Base-by-base conservation (phyloP, 2,113 vertebrate species). In the Nerophis ophidion region DNA sequence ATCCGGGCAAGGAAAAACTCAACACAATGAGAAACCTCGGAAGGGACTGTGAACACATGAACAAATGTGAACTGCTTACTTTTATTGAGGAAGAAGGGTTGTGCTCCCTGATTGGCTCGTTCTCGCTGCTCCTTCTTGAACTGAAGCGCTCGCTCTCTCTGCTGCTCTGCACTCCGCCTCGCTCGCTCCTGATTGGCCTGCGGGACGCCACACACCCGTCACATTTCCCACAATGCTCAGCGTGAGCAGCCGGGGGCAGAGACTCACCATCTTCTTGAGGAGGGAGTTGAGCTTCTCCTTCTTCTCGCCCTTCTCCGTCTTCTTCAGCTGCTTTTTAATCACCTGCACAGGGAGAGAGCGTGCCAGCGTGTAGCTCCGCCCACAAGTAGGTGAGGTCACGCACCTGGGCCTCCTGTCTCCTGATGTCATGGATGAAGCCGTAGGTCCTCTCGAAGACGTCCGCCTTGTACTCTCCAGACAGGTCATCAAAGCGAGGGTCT, bases 401-500 rank as follows among this genome's bases (percentile, higher is more conserved):
- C 70, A 86, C 97, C 91, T 93, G 76, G 51, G 90, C 93, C 82
- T 99, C 97, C 49, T 65, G 80, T n/a, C 86, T 75, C 76, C 86
- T 89, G 76, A 97, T 89, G 61, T 84, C 85, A 0, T 88, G 71
- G 17, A 99, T 84, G 80, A 99, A 99, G 34, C 86, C 83, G 34
- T 95, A 97, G 0, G 95, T 96, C 80, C 94, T 92, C 70, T 92
- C 88, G 72, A 97, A 99, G 5, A 98, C 89, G 55, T 95, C 92
- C 0, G 94, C 89, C 48, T 93, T 96, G 77, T 93, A 99, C 45
- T 95, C 92, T 52, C 97, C 97, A 0, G 97, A 99, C n/a, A 98
- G 86, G 79, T 97, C 92, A 50, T 99, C 97, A 61, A 99, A 99
- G 3, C 96, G 91, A 47, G 97, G 97, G 61, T 98, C 97, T 61